A percentile compares a stretch with the other conserved stretches of the same genome.
Evolutionary conservation across 2,113 vertebrate genomes (phyloP).

Genomic region (Bubo bubo): DNA sequence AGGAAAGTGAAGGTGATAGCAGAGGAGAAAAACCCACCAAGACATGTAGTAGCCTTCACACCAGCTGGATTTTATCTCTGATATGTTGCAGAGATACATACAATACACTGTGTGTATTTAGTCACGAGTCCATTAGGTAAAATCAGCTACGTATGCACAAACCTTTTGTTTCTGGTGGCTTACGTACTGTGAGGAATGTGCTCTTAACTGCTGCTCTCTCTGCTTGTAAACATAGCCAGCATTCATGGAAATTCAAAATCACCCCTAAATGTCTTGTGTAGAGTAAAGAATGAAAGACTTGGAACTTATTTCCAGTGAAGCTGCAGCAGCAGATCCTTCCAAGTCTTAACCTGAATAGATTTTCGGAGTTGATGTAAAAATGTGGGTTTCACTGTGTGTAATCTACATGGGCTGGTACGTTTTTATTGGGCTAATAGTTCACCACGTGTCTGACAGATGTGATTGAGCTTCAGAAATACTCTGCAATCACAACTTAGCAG

Average conservation of each 20-base stretch:
- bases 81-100: not conserved
- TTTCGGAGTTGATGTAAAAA: not conserved
- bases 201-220: not conserved
- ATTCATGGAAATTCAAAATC: not conserved
- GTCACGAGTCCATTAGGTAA: too few relatives aligned
- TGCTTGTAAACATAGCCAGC: not conserved
- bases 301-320: not conserved
- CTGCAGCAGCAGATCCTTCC: not conserved
- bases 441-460: not conserved
- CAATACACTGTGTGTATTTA: too few relatives aligned
- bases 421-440: not conserved
- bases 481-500: not conserved
- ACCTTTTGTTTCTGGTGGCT: not conserved
- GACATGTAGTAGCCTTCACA: not conserved
- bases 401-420: fast-evolving
- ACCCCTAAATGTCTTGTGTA: not conserved
- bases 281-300: not conserved
- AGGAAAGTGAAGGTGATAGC: not conserved
- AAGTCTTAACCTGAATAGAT: not conserved
- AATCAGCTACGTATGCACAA: fast-evolving
- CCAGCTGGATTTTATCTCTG: not conserved
- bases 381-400: not conserved
- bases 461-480: not conserved
- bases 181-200: fast-evolving
- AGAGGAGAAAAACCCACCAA: not conserved